Base-by-base conservation (phyloP, 2,797 vertebrate genomes). In the Pyrocephalus nanus region DNA sequence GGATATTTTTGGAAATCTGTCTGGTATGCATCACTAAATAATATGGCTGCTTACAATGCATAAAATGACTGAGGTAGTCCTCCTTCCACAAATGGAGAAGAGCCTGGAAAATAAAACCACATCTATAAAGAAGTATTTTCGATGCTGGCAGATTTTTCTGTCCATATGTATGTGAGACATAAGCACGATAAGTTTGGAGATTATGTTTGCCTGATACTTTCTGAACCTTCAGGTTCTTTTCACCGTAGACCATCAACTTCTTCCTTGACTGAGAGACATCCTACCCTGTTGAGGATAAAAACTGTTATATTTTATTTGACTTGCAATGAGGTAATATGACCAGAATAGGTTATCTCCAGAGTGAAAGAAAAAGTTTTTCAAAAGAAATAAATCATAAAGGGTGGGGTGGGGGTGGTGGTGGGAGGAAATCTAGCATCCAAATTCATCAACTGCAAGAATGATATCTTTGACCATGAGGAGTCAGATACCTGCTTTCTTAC, bases 391-490 rank as follows among this genome's bases (percentile, higher is more conserved):
- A 47, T n/a, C 2, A 27, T 9, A 66, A 73, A 69, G 3, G 20
- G 42, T 42, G 40, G 3, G 20, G 38, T 40, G 40, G 20, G 45
- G 47, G 47, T 43, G 45, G 43, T 3, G 45, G 43, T 11, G 6
- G 13, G 13, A 13, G 23, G 45, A 61, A 58, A 8, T 54, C 10
- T 43, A 60, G 8, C n/a, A 65, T 69, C 3, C 29, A 78, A 65
- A 92, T 54, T 53, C 11, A 21, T 60, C 19, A 51, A 5, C 27
- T 57, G 8, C 38, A 86, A 45, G 32, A 86, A 86, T 50, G 15
- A n/a, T 12, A 64, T 2, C 4, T 69, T 72, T 0, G 0, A 40
- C 11, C 3, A 9, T 2, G 3, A 2, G 6, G 8, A 66, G 27
- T 40, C 7, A 83, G 26, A 34, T 5, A 48, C 18, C 20, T 50